Evolutionary conservation across 2,888 invertebrate genomes (phyloP).

Genomic region (Drosophila atripex): DNA sequence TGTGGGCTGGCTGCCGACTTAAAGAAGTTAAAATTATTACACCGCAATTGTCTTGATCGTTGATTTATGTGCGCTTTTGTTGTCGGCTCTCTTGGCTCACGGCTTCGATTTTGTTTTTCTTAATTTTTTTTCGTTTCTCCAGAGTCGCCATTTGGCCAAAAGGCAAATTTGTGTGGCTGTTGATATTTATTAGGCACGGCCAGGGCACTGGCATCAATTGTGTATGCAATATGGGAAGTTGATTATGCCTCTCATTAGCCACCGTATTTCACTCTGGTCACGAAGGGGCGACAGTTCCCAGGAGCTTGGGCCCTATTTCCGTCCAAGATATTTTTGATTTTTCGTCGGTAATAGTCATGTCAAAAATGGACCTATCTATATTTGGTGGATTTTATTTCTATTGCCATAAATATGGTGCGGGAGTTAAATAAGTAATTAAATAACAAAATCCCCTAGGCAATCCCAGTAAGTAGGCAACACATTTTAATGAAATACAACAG

Average conservation of each 20-base stretch:
- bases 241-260: constrained; percentile 55
- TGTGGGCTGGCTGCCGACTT: constrained; percentile 71
- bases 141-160: constrained; percentile 29
- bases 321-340: too few species aligned
- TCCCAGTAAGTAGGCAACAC: background rate
- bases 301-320: too few species aligned
- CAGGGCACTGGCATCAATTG: constrained; percentile 38
- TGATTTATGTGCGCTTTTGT: constrained; percentile 74
- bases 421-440: background rate
- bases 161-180: constrained; percentile 58
- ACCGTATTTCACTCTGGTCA: constrained; percentile 27
- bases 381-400: background rate
- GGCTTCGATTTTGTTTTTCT: constrained; percentile 5
- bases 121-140: background rate
- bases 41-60: constrained; percentile 77
- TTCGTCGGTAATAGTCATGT: background rate
- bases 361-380: background rate
- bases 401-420: background rate
- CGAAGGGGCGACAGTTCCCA: constrained; percentile 32
- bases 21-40: constrained; percentile 78
- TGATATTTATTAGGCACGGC: constrained; percentile 60
- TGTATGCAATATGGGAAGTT: constrained; percentile 49
- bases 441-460: background rate
- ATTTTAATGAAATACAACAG: background rate
- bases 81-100: constrained; percentile 41